A percentile compares a stretch with the other conserved stretches of the same genome.
Conservation (phyloP, 2,113 vertebrate genomes). For the Xiphophorus hellerii region DNA sequence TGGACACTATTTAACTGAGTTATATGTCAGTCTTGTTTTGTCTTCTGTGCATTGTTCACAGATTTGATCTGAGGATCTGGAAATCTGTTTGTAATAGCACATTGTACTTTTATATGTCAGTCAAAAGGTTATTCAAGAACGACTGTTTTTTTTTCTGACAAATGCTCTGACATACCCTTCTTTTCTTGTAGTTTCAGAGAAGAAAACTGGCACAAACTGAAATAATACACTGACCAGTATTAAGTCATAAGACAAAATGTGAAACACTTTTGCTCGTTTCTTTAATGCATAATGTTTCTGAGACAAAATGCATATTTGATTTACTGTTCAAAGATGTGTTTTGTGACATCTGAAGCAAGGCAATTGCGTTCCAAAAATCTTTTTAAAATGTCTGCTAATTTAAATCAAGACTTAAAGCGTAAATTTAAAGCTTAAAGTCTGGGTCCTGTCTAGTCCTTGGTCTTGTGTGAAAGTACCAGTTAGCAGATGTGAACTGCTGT, state of each 20-base stretch:
- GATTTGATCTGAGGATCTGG: constrained; percentile 61
- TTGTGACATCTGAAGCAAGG: background rate
- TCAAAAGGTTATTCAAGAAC: constrained; percentile 31
- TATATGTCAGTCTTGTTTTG: constrained; percentile 59
- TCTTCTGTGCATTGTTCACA: constrained; percentile 55
- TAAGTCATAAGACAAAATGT: constrained; percentile 10
- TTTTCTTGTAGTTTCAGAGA: background rate
- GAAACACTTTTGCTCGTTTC: background rate
- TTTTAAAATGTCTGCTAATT: background rate
- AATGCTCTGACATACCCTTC: background rate
- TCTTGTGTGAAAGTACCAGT: too few relatives aligned
- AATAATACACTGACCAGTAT: constrained; percentile 11
- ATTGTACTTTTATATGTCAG: constrained; percentile 50
- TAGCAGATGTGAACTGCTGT: too few relatives aligned
- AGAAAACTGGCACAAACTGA: background rate
- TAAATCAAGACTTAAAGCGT: too few relatives aligned
- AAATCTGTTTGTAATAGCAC: constrained; percentile 60
- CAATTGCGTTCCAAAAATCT: background rate
- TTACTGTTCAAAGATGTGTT: background rate
- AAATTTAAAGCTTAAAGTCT: too few relatives aligned
- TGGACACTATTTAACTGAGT: constrained; percentile 25
- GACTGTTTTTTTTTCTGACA: constrained; percentile 27
- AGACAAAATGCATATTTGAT: background rate
- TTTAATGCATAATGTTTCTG: background rate
- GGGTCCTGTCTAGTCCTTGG: too few relatives aligned